These are phyloP conservation scores for Leptoclinus maculatus DNA, from an alignment of 2,797 vertebrate genomes.

Conservation along the genomic window DNA sequence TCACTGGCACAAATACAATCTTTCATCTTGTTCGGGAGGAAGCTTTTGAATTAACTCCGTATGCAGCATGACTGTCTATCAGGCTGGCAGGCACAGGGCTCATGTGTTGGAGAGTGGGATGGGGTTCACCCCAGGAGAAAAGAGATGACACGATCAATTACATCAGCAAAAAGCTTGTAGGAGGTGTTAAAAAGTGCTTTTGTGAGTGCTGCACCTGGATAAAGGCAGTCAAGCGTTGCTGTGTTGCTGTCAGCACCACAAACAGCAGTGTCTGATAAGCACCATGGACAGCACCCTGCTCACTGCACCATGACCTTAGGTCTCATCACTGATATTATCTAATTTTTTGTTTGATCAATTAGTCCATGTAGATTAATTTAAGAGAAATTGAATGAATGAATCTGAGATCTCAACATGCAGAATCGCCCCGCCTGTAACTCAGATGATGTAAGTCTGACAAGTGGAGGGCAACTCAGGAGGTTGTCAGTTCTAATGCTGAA, in stretches of 20 bases:
- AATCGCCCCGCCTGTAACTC: not conserved
- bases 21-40: conserved; percentile 66
- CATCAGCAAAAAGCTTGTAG: conserved; percentile 58
- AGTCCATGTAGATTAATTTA: conserved; percentile 6
- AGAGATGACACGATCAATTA: conserved; percentile 71
- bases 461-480: not conserved
- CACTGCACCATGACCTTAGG: not conserved
- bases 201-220: conserved; percentile 48
- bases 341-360: conserved; percentile 11
- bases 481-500: conserved; percentile 16
- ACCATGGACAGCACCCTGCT: conserved; percentile 49
- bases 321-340: not conserved
- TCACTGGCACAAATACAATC: conserved; percentile 66
- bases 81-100: conserved; percentile 39
- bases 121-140: conserved; percentile 54
- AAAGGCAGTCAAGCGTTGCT: conserved; percentile 33
- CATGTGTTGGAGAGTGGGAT: conserved; percentile 37
- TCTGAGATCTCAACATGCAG: conserved; percentile 1
- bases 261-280: conserved; percentile 55
- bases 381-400: not conserved
- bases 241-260: conserved; percentile 47
- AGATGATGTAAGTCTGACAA: conserved; percentile 12
- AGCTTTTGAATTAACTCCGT: conserved; percentile 65
- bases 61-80: conserved; percentile 55
- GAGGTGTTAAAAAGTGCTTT: conserved; percentile 51